Evolutionary conservation across 2,888 invertebrate species (phyloP).

Genomic region (Koerneria pararmatus): DNA sequence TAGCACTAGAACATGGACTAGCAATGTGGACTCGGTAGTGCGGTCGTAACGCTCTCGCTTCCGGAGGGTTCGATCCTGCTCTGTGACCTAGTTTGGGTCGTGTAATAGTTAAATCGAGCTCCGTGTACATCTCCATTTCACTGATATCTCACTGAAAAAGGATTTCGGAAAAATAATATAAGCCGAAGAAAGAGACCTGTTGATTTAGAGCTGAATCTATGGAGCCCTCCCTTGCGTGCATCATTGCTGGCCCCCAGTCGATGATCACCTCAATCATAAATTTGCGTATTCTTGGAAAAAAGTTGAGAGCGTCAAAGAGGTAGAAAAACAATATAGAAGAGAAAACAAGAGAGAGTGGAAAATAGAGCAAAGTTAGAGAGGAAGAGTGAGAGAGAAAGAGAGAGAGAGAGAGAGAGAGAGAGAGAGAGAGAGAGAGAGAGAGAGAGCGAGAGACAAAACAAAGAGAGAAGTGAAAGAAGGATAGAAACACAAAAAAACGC

Average conservation of each 20-base stretch:
- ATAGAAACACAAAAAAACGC: too few relatives aligned
- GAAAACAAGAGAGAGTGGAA: slow-evolving; percentile 10
- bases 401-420: background rate
- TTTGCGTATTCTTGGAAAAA: too few relatives aligned
- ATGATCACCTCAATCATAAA: slow-evolving; percentile 53
- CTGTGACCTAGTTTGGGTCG: too few relatives aligned
- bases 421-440: background rate
- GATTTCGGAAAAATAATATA: background rate
- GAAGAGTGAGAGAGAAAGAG: background rate
- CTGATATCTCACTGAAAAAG: background rate
- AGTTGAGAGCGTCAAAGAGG: too few relatives aligned
- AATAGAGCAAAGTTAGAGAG: background rate
- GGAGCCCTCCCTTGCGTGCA: slow-evolving; percentile 49
- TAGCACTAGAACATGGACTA: too few relatives aligned
- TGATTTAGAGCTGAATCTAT: slow-evolving; percentile 49
- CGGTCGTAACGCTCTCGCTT: too few relatives aligned
- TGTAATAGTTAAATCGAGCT: too few relatives aligned
- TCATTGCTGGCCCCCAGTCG: slow-evolving; percentile 59
- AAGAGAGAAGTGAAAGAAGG: slow-evolving; percentile 3
- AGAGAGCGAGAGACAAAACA: slow-evolving; percentile 13
- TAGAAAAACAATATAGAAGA: background rate
- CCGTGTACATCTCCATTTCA: too few relatives aligned
- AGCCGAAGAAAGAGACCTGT: slow-evolving; percentile 31
- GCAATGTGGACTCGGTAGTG: too few relatives aligned
- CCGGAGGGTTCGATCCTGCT: too few relatives aligned